Conservation (phyloP, 2,797 vertebrate species). For the Acipenser ruthenus region DNA sequence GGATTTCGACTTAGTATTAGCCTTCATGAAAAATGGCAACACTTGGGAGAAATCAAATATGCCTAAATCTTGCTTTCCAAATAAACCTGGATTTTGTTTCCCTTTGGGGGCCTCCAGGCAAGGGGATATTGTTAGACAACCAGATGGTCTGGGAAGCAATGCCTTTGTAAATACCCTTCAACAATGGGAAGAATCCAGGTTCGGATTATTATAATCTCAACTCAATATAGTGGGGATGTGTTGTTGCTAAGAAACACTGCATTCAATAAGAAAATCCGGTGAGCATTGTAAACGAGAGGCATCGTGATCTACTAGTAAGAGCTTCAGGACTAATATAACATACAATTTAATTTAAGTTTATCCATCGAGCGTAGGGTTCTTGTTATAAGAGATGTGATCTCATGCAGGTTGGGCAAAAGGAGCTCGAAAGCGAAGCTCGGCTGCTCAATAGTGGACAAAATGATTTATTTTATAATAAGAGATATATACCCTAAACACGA, state of each 20-base stretch:
- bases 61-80: slow-evolving; percentile 26
- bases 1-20: too few relatives aligned
- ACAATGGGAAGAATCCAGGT: not conserved
- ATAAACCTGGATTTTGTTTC: slow-evolving; percentile 29
- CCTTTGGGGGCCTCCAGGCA: slow-evolving; percentile 10
- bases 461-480: not conserved
- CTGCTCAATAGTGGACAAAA: not conserved
- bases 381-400: not conserved
- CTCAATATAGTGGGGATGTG: not conserved
- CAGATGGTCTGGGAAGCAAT: not conserved
- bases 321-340: too few relatives aligned
- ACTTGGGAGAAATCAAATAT: too few relatives aligned
- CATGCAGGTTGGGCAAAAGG: not conserved
- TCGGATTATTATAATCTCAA: not conserved
- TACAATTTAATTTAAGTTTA: too few relatives aligned
- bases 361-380: too few relatives aligned
- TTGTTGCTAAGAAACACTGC: not conserved
- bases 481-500: not conserved
- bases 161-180: not conserved
- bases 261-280: not conserved
- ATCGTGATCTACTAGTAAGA: too few relatives aligned
- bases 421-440: too few relatives aligned
- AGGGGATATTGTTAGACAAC: not conserved
- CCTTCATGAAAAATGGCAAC: too few relatives aligned
- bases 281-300: too few relatives aligned